phyloP scores from a whole-genome alignment of 2,113 vertebrate genomes.

The Albula glossodonta region DNA sequence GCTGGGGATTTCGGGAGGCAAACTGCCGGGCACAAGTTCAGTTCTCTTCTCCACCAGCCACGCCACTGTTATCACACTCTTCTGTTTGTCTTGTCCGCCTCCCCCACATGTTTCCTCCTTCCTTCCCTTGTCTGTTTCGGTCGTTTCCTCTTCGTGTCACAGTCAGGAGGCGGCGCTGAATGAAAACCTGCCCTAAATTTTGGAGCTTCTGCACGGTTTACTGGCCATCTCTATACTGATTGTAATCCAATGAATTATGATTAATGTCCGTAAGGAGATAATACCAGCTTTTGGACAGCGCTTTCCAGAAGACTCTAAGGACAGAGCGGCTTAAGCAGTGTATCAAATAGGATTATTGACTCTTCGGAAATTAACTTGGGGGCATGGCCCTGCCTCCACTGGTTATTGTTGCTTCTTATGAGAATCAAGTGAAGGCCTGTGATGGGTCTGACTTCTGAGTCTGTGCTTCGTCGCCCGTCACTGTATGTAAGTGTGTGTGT shows the following conservation, averaged over 20 bases:
- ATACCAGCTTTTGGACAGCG: slow-evolving; percentile 29
- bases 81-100: too few relatives aligned
- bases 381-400: background rate
- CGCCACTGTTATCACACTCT: background rate
- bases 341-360: slow-evolving; percentile 23
- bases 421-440: background rate
- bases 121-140: background rate
- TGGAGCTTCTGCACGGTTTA: slow-evolving; percentile 3
- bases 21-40: background rate
- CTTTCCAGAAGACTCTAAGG: slow-evolving; percentile 22
- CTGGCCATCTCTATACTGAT: background rate
- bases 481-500: background rate
- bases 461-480: background rate
- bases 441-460: background rate
- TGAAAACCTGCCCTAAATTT: background rate
- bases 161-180: background rate
- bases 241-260: slow-evolving; percentile 38
- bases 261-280: slow-evolving; percentile 27
- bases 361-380: slow-evolving; percentile 6
- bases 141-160: background rate
- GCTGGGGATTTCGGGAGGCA: background rate
- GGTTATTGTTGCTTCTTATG: slow-evolving; percentile 14
- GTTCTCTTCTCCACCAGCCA: background rate
- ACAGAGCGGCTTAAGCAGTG: slow-evolving; percentile 1
- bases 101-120: background rate